These are phyloP conservation scores for Aphelenchoides bicaudatus DNA, from an alignment of 2,888 invertebrate species.

Conservation along the genomic window DNA sequence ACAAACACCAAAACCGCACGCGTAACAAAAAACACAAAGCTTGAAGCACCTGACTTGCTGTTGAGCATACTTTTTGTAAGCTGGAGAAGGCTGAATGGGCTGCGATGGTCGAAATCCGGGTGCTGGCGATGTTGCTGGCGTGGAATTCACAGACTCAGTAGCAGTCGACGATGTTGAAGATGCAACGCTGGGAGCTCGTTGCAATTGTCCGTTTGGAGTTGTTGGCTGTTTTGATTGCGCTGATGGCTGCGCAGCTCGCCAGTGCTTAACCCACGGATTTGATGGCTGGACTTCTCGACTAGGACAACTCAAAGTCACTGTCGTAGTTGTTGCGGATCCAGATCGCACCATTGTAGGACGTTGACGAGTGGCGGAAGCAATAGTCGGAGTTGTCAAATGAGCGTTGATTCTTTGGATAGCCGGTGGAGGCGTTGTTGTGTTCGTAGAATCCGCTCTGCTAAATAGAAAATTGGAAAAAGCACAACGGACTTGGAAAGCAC, in stretches of 20 bases:
- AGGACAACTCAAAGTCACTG: slow-evolving; percentile 5
- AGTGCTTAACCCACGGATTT: slow-evolving; percentile 18
- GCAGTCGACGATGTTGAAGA: neutral
- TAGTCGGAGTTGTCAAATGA: slow-evolving; percentile 11
- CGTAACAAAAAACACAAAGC: slow-evolving; percentile 13
- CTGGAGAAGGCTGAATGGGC: slow-evolving; percentile 21
- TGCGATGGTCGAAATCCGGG: slow-evolving; percentile 14
- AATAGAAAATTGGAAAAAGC: too few relatives aligned
- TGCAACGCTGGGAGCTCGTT: slow-evolving; percentile 3
- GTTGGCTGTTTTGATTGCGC: too few relatives aligned
- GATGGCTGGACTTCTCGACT: slow-evolving; percentile 4
- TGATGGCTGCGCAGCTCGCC: neutral
- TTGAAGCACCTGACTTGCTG: slow-evolving; percentile 27
- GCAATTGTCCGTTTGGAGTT: too few relatives aligned
- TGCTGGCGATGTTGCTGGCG: slow-evolving; percentile 1
- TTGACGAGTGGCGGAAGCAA: slow-evolving; percentile 14
- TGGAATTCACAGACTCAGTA: neutral
- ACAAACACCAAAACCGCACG: slow-evolving; percentile 8
- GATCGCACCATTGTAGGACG: slow-evolving; percentile 4
- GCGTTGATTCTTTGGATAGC: slow-evolving; percentile 16
- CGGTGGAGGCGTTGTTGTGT: neutral
- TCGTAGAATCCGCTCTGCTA: neutral
- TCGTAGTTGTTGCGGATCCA: slow-evolving; percentile 1
- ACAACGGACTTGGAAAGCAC: too few relatives aligned
- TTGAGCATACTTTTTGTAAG: slow-evolving; percentile 17